Evolutionary conservation across 1,140 invertebrate species (phyloP).

Genomic region (Papilio glaucus): DNA sequence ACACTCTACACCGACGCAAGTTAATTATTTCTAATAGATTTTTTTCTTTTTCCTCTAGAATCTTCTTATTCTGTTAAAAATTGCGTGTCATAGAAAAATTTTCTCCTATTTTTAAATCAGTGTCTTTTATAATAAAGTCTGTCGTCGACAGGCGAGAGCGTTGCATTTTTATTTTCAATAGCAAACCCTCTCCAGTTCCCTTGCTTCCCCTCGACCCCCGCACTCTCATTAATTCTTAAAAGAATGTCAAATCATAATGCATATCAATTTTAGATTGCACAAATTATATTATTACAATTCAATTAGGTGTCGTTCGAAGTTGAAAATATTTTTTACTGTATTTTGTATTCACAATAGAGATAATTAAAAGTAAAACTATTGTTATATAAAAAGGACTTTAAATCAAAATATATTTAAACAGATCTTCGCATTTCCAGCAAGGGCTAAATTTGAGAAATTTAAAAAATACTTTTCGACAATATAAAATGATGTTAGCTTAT

Average conservation of each 20-base stretch:
- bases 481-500: background rate
- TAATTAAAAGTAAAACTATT: background rate
- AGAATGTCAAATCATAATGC: background rate
- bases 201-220: background rate
- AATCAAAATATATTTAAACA: no score
- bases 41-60: background rate
- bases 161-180: constrained; percentile 26
- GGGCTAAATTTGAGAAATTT: no score
- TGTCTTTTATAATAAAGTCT: constrained; percentile 26
- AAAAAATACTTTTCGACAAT: background rate
- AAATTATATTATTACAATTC: background rate
- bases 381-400: no score
- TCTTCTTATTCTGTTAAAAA: constrained; percentile 23
- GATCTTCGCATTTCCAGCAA: no score
- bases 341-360: background rate
- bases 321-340: background rate
- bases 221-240: constrained; percentile 8
- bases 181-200: background rate
- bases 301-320: background rate
- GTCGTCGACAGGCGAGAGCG: constrained; percentile 18
- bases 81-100: constrained; percentile 14
- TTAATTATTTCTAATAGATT: background rate
- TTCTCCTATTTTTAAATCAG: constrained; percentile 27
- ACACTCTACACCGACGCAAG: background rate
- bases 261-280: background rate